Conservation (phyloP, 2,888 invertebrate genomes). For the Muschampia plurimacula region DNA sequence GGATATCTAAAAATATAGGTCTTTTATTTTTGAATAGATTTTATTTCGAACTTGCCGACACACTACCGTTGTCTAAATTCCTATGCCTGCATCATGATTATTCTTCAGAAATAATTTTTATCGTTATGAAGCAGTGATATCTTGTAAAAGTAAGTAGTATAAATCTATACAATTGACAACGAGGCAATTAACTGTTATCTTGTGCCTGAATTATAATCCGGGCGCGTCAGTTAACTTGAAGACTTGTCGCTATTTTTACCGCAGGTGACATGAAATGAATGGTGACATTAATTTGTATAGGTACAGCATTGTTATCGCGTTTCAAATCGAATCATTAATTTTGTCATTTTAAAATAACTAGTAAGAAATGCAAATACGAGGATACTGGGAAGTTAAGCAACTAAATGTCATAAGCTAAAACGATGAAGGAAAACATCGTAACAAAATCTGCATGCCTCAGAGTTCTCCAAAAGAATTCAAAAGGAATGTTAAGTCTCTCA, state of each 20-base stretch:
- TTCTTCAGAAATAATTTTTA: constrained; percentile 7
- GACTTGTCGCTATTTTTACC: background rate
- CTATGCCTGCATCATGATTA: no score
- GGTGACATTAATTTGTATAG: background rate
- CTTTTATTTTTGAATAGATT: no score
- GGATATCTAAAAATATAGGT: no score
- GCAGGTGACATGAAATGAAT: background rate
- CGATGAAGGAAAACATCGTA: no score
- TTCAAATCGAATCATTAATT: background rate
- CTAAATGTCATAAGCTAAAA: no score
- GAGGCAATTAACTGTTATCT: constrained; percentile 44
- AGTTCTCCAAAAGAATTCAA: no score
- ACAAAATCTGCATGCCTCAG: no score
- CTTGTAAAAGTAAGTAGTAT: constrained; percentile 35
- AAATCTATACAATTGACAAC: constrained; percentile 48
- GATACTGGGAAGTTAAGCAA: no score
- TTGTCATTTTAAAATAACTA: background rate
- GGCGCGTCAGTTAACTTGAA: constrained; percentile 21
- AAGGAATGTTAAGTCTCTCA: no score
- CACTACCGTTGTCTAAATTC: no score
- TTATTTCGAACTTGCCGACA: no score
- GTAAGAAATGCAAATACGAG: no score
- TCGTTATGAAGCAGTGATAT: constrained; percentile 23
- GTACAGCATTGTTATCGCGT: background rate
- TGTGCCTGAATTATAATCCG: constrained; percentile 60